These are phyloP conservation scores for Aphodius sticticus DNA, from an alignment of 2,888 invertebrate genomes.

Conservation along the genomic window DNA sequence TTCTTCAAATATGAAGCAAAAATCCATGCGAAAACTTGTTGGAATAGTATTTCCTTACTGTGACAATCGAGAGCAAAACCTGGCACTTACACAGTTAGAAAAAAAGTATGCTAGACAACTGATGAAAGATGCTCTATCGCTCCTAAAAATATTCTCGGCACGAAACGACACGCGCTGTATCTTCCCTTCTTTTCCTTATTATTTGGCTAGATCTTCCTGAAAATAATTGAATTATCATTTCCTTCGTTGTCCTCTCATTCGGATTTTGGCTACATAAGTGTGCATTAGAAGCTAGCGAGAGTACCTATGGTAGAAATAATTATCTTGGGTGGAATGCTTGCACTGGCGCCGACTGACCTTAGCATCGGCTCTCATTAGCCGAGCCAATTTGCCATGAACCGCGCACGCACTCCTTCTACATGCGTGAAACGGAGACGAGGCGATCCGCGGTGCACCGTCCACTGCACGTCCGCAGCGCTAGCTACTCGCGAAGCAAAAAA, in stretches of 20 bases:
- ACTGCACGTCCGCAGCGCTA: not conserved
- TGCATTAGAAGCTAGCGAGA: not conserved
- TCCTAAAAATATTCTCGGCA: too few species aligned
- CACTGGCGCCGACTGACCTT: slow-evolving; percentile 51
- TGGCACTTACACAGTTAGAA: too few species aligned
- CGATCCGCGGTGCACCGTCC: not conserved
- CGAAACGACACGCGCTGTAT: too few species aligned
- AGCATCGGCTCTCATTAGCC: slow-evolving; percentile 50
- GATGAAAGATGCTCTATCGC: too few species aligned
- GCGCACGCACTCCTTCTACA: slow-evolving; percentile 42
- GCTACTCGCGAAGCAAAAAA: not conserved
- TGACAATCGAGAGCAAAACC: too few species aligned
- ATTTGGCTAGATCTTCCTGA: too few species aligned
- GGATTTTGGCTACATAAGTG: not conserved
- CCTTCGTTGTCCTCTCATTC: not conserved
- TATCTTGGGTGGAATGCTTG: slow-evolving; percentile 22
- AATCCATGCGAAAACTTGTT: too few species aligned
- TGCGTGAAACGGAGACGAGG: slow-evolving; percentile 33
- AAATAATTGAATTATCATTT: too few species aligned
- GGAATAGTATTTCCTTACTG: too few species aligned
- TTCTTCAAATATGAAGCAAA: too few species aligned
- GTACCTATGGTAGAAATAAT: slow-evolving; percentile 11
- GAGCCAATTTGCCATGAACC: slow-evolving; percentile 50
- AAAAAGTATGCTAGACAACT: too few species aligned
- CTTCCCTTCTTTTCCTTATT: too few species aligned